Base-by-base conservation (phyloP, 2,888 invertebrate genomes). In the Leptogaster cylindrica region DNA sequence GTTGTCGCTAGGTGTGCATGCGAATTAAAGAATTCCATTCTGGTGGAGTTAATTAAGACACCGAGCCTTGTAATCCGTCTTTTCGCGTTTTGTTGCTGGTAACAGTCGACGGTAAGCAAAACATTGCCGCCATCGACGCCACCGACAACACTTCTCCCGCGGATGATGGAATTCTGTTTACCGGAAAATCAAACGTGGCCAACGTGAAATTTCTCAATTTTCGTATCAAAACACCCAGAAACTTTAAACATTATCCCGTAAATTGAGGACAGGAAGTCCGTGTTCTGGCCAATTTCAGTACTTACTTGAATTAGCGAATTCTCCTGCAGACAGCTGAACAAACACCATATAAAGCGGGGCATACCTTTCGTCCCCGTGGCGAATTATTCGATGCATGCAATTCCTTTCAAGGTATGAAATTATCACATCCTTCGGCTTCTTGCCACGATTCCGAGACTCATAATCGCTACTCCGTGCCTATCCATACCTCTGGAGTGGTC, bases 381-480 rank as follows among this genome's bases (percentile, higher is more conserved):
- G 61, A 61, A 61, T 61, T 61, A 61, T 61, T 61, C 44, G 61
- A 44, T 61, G 61, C 61, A 61, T 61, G 61, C 61, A 61, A 61
- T 61, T 61, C 61, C 61, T 61, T 61, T 61, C 61, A 44, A 61
- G 61, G 61, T 61, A 61, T 61, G 61, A 61, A 61, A 61, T 61
- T 61, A 61, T 61, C 61, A 61, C 61, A 61, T 61, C 61, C 61
- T 61, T 61, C 44, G 61, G 61, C 61, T 61, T 61, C 61, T 61
- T 61, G 61, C 61, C 61, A 61, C 61, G 61, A 61, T 44, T 61
- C 31, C 61, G 27, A 61, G 61, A 61, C n/a, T 61, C 61, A 61
- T 61, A 61, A 61, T 61, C 44, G 44, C 61, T 44, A 12, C 61
- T 61, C 61, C 61, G 61, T 61, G 61, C 61, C 61, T 44, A 28